Evolutionary conservation across 2,888 invertebrate genomes (phyloP), one percentile per base, ranked within the genome.

Genomic region (Himalopsyche japonica): DNA sequence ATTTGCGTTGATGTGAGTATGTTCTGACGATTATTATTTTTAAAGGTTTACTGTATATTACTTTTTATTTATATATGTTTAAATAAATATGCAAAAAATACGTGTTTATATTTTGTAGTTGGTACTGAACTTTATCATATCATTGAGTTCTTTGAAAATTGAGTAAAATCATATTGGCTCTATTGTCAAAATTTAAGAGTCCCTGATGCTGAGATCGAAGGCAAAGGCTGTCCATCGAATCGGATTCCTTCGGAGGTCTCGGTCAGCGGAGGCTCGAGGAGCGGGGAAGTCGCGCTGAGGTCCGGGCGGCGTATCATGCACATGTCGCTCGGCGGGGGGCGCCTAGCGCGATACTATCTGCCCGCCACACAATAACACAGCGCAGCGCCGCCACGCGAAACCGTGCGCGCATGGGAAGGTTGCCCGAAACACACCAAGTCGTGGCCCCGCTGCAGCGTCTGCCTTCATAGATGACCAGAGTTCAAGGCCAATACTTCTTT

Each of bases 251-350:
- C 37, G 77, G 76, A 76, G 76, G 27, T 76, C 37, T 37, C 43
- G 76, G 32, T 24, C 78, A 24, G 27, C 24, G 83, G 76, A 43
- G 85, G 49, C 80, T 49, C 27, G 48, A 34, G 80, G 64, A 32
- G 76, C 77, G 49, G 77, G 85, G 82, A 64, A 70, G 82, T 79
- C 80, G 76, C 80, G 27, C 64, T 30, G 80, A 49, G 47, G 79
- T 34, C 37, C 37, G 79, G 79, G 79, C 43, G 80, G 76, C 85
- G 83, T 82, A 82, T 85, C 87, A 83, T 76, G 84, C 47, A 70
- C 84, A 86, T 85, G 87, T 85, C 81, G 81, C 85, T 34, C 86
- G 37, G 81, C 82, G 81, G 86, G 86, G 85, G 82, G 85, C 84
- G 80, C 85, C 80, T 80, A 77, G 80, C 79, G 78, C 76, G 86